These are phyloP conservation scores for Apamea monoglypha DNA, from an alignment of 2,888 invertebrate genomes.

Conservation along the genomic window DNA sequence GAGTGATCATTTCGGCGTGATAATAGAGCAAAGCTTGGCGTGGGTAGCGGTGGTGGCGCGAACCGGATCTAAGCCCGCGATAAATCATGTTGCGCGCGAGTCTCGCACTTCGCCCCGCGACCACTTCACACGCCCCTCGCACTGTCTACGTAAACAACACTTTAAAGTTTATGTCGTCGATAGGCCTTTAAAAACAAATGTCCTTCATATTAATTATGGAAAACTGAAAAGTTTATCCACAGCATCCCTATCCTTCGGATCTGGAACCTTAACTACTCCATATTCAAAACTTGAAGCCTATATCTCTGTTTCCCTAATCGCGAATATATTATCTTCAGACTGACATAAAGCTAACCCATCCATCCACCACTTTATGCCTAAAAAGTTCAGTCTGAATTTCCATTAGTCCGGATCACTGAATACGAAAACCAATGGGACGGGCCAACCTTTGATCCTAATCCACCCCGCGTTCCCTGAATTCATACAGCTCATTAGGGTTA, in stretches of 20 bases:
- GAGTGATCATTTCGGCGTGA: slow-evolving; percentile 84
- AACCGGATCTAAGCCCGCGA: slow-evolving; percentile 87
- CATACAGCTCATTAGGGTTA: not conserved
- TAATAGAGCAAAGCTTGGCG: slow-evolving; percentile 86
- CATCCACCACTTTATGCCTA: not conserved
- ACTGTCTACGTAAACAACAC: slow-evolving; percentile 55
- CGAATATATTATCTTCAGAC: not conserved
- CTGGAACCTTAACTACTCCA: not conserved
- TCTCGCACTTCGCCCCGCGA: slow-evolving; percentile 65
- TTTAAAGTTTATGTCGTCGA: slow-evolving; percentile 55
- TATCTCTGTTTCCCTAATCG: not conserved
- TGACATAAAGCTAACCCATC: not conserved
- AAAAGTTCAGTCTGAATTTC: not conserved
- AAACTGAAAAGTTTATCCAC: not conserved
- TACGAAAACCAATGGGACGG: not conserved
- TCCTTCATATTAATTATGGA: not conserved
- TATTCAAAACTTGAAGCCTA: not conserved
- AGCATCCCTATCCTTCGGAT: not conserved
- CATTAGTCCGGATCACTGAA: slow-evolving; percentile 1
- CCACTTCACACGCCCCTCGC: slow-evolving; percentile 63
- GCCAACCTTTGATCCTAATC: not conserved
- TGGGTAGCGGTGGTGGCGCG: slow-evolving; percentile 81
- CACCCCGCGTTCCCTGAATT: no score
- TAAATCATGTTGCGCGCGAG: slow-evolving; percentile 83
- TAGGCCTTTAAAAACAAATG: slow-evolving; percentile 14